Percentiles rank a stretch among this genome's conserved stretches.
These are phyloP conservation scores for Lydus trimaculatus DNA, from an alignment of 2,888 invertebrate species.

Conservation along the genomic window DNA sequence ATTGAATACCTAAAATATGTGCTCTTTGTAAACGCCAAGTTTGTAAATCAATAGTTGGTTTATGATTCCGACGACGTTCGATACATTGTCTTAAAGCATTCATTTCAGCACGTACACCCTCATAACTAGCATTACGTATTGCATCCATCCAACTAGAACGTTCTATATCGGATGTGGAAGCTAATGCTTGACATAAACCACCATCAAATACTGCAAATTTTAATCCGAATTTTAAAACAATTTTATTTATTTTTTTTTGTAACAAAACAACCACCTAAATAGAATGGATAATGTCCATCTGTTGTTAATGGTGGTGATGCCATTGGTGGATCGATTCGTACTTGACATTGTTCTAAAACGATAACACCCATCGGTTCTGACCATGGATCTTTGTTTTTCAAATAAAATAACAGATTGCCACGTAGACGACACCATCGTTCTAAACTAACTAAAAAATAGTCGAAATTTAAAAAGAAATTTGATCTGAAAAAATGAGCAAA, in stretches of 20 bases:
- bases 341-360: slow-evolving; percentile 86
- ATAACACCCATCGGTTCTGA: slow-evolving; percentile 88
- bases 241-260: background rate
- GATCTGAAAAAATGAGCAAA: background rate
- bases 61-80: slow-evolving; percentile 68
- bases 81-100: slow-evolving; percentile 67
- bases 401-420: slow-evolving; percentile 93
- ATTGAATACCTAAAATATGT: slow-evolving; percentile 75
- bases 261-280: slow-evolving; percentile 69
- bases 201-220: slow-evolving; percentile 77
- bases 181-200: slow-evolving; percentile 81
- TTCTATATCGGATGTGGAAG: slow-evolving; percentile 80
- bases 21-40: slow-evolving; percentile 75
- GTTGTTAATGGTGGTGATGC: slow-evolving; percentile 66
- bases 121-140: slow-evolving; percentile 84
- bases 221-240: background rate
- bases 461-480: slow-evolving; percentile 11
- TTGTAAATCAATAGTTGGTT: slow-evolving; percentile 71
- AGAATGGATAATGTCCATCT: slow-evolving; percentile 81
- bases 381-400: slow-evolving; percentile 88
- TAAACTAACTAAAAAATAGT: slow-evolving; percentile 71
- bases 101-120: slow-evolving; percentile 79
- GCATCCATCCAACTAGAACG: slow-evolving; percentile 86
- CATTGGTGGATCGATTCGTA: slow-evolving; percentile 71
- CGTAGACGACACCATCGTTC: slow-evolving; percentile 90